A percentile compares a stretch with the other conserved stretches of the same genome.
Conservation (phyloP, 2,797 vertebrate species). For the Peromyscus nudipes region DNA sequence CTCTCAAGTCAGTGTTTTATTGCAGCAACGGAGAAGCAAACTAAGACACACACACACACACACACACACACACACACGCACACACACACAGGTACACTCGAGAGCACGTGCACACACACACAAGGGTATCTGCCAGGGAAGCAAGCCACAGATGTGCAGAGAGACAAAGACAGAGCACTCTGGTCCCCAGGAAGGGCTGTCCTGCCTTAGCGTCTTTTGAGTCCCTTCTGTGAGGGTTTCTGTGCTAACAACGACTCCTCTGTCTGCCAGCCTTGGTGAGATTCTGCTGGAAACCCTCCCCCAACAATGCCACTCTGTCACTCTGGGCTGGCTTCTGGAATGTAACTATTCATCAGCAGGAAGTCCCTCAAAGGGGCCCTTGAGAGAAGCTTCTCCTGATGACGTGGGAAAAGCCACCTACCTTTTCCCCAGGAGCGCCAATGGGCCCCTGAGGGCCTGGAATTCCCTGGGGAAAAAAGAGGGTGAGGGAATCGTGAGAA, state of each 20-base stretch:
- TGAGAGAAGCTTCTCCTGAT: neutral
- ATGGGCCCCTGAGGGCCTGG: conserved; percentile 95
- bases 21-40: neutral
- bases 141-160: neutral
- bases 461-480: conserved; percentile 90
- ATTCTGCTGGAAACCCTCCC: neutral
- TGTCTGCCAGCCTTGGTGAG: neutral
- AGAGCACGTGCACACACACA: neutral
- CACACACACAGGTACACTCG: neutral
- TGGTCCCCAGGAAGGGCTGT: neutral
- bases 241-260: neutral
- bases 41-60: neutral
- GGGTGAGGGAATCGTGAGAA: neutral
- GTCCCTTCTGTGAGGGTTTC: neutral
- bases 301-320: conserved; percentile 8
- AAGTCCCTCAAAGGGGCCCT: neutral
- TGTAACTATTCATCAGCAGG: neutral
- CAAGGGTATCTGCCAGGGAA: neutral
- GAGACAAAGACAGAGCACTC: neutral
- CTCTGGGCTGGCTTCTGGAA: neutral
- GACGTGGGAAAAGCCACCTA: conserved; percentile 83
- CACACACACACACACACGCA: neutral
- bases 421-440: conserved; percentile 96
- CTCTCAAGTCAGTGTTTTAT: neutral
- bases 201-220: neutral